Evolutionary conservation across 53 echinoderm and acorn worm species (phyloP).

Genomic region (Astropecten irregularis): DNA sequence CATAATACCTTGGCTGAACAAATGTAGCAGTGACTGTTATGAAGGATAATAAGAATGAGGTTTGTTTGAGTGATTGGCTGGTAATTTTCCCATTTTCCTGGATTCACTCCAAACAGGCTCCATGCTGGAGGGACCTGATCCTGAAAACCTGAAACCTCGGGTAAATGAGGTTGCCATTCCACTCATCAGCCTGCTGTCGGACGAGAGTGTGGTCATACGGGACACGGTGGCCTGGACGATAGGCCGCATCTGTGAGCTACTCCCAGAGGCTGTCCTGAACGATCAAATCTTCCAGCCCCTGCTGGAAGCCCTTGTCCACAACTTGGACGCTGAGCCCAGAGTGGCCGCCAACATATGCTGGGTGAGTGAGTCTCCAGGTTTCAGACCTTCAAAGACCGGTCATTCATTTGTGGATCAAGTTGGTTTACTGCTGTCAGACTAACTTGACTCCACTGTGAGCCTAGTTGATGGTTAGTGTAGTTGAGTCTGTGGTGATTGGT

Average conservation of each 20-base stretch:
- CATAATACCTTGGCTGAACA: too few relatives aligned
- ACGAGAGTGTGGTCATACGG: conserved; percentile 76
- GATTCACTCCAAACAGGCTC: too few relatives aligned
- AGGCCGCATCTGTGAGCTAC: conserved; percentile 92
- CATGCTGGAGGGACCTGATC: conserved; percentile 90
- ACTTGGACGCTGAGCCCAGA: conserved; percentile 83
- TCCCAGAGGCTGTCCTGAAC: conserved; percentile 86
- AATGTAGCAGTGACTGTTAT: too few relatives aligned
- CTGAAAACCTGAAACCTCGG: conserved; percentile 68
- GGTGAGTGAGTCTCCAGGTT: conserved; percentile 61
- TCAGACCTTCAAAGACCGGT: not conserved
- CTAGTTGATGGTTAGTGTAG: too few relatives aligned
- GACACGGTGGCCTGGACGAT: conserved; percentile 98
- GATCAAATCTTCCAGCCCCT: conserved; percentile 69
- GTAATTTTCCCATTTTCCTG: too few relatives aligned
- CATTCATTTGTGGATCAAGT: too few relatives aligned
- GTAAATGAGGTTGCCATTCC: conserved; percentile 76
- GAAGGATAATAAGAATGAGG: too few relatives aligned
- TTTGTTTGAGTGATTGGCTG: too few relatives aligned
- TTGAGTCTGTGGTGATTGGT: too few relatives aligned
- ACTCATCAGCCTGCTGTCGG: conserved; percentile 75
- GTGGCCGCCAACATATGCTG: conserved; percentile 99
- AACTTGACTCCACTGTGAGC: too few relatives aligned
- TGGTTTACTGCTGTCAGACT: too few relatives aligned
- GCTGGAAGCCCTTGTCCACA: conserved; percentile 66